Evolutionary conservation across 35 echinoderm and acorn worm species (phyloP).

Genomic region (Amphiura filiformis): DNA sequence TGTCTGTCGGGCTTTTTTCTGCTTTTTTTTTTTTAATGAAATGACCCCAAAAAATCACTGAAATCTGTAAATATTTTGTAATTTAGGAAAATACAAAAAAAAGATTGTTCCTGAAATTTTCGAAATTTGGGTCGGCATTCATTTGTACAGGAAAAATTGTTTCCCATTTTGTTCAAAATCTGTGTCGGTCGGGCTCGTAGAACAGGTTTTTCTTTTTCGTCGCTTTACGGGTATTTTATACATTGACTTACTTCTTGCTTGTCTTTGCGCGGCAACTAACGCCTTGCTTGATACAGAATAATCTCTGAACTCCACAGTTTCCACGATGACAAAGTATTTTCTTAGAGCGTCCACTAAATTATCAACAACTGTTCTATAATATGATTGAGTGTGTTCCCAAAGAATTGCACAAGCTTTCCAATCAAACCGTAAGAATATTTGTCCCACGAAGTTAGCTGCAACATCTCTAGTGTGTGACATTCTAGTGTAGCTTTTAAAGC

Average conservation of each 20-base stretch:
- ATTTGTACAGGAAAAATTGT: too few relatives aligned
- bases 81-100: too few relatives aligned
- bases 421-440: neutral
- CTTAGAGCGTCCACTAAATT: neutral
- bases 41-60: too few relatives aligned
- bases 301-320: neutral
- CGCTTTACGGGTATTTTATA: too few relatives aligned
- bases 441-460: neutral
- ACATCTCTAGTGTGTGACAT: neutral
- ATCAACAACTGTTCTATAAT: neutral
- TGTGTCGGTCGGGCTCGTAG: too few relatives aligned
- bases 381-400: neutral
- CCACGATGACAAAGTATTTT: neutral
- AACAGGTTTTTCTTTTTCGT: too few relatives aligned
- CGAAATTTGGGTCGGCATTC: too few relatives aligned
- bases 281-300: neutral
- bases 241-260: neutral
- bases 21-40: too few relatives aligned
- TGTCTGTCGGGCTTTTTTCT: too few relatives aligned
- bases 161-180: too few relatives aligned
- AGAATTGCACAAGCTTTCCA: neutral
- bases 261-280: neutral
- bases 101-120: too few relatives aligned
- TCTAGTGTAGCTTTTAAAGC: neutral
- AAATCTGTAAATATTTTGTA: too few relatives aligned